Evolutionary conservation across 2,888 invertebrate genomes (phyloP).

Genomic region (Alsophila aescularia): DNA sequence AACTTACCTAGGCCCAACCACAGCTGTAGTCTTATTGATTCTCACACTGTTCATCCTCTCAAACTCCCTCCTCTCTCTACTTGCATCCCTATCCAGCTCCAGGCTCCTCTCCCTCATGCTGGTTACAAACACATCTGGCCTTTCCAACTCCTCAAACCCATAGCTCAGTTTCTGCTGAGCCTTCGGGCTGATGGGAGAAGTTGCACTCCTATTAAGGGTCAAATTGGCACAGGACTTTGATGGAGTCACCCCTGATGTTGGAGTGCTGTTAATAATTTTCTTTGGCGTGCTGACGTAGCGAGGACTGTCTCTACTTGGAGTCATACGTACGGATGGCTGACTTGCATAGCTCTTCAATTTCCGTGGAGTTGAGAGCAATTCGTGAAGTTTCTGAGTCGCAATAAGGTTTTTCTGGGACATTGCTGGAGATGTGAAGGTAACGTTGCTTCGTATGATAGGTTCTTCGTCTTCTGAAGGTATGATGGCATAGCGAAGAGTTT

Average conservation of each 20-base stretch:
- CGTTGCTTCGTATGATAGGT: slow-evolving; percentile 39
- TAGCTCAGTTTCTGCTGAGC: slow-evolving; percentile 85
- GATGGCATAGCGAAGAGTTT: slow-evolving; percentile 83
- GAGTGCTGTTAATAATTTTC: slow-evolving; percentile 71
- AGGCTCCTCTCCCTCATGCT: slow-evolving; percentile 69
- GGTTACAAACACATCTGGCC: slow-evolving; percentile 74
- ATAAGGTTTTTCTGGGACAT: slow-evolving; percentile 86
- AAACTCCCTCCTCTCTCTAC: slow-evolving; percentile 66
- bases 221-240: slow-evolving; percentile 81
- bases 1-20: slow-evolving; percentile 79
- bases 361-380: slow-evolving; percentile 89
- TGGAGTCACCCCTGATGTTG: slow-evolving; percentile 70
- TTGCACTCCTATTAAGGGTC: slow-evolving; percentile 51
- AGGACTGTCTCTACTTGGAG: slow-evolving; percentile 65
- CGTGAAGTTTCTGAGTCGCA: slow-evolving; percentile 91
- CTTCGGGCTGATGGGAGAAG: slow-evolving; percentile 77
- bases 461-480: slow-evolving; percentile 84
- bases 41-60: slow-evolving; percentile 54
- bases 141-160: slow-evolving; percentile 63
- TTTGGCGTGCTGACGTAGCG: slow-evolving; percentile 57
- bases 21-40: slow-evolving; percentile 74
- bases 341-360: slow-evolving; percentile 82
- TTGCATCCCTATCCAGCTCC: slow-evolving; percentile 65
- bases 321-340: slow-evolving; percentile 79
- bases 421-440: slow-evolving; percentile 70